A percentile compares a stretch with the other conserved stretches of the same genome.
These are phyloP conservation scores for Tholera decimalis DNA, from an alignment of 2,888 invertebrate species.

Conservation along the genomic window DNA sequence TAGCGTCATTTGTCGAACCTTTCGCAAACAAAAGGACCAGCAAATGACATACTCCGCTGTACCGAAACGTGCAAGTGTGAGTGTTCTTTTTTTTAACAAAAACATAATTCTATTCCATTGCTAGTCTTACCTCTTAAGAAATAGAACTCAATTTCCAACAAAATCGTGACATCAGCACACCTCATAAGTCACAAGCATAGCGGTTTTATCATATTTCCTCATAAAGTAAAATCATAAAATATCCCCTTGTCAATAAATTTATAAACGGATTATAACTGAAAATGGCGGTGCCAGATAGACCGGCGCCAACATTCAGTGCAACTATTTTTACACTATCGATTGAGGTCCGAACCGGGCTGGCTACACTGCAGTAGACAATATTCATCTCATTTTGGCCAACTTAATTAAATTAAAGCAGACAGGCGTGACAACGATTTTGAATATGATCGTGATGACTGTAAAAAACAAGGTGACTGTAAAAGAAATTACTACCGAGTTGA, in stretches of 20 bases:
- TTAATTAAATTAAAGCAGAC: slow-evolving; percentile 7
- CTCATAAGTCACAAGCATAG: slow-evolving; percentile 47
- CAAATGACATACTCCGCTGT: not conserved
- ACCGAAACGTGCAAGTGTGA: not conserved
- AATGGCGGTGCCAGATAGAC: slow-evolving; percentile 25
- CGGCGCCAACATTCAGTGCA: slow-evolving; percentile 28
- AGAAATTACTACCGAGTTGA: not conserved
- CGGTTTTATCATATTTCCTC: slow-evolving; percentile 11
- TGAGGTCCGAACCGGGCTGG: slow-evolving; percentile 24
- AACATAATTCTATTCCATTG: not conserved
- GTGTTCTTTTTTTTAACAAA: slow-evolving; percentile 5
- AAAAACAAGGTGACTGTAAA: no score
- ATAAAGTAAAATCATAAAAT: slow-evolving; percentile 6
- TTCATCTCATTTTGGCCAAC: not conserved
- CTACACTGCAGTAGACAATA: slow-evolving; percentile 15
- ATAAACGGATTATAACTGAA: slow-evolving; percentile 31
- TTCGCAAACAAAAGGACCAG: not conserved
- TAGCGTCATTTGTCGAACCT: not conserved
- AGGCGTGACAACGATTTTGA: slow-evolving; percentile 2
- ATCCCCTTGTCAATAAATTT: slow-evolving; percentile 30
- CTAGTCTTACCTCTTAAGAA: no score
- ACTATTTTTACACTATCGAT: slow-evolving; percentile 57
- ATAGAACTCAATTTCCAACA: not conserved
- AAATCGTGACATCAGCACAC: not conserved
- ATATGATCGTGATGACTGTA: slow-evolving; percentile 3